Evolutionary conservation across 2,113 vertebrate genomes (phyloP), one percentile per base, ranked within the genome.

Genomic region (Symphodus melops): DNA sequence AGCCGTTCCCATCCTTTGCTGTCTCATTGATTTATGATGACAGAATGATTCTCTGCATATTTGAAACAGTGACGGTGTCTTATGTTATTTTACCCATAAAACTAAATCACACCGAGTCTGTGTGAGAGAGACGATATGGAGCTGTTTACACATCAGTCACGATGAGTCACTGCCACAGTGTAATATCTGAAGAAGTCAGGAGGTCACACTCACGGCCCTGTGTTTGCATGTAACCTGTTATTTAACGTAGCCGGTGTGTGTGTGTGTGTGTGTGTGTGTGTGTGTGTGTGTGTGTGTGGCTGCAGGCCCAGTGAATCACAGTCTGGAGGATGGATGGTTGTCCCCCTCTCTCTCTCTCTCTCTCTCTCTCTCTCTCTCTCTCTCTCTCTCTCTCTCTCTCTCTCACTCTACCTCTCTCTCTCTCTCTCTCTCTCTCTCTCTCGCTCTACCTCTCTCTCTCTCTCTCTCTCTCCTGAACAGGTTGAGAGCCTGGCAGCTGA

Each of bases 131-230:
- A 59, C 54, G 53, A n/a, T 9, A 53, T 6, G 21, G 3, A 33
- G 17, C 37, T 49, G 53, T 68, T 51, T 20, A 42, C 37, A 49
- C 16, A 33, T 51, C 33, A 28, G 17, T 49, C 55, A 2, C 1
- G 82, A 83, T 1, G 82, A 83, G 57, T 85, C 82, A 83, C 25
- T 4, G 37, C 5, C 41, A 33, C 28, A n/a, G 54, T 37, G 75
- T 64, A 67, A 68, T 72, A 70, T 66, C 58, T 75, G 71, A 44
- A 83, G 62, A 78, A 44, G 77, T 68, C 75, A 48, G 14, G 7
- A 11, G 86, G 62, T 62, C 44, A 28, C 1, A 36, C 36, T 3
- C 39, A 6, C 0, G 66, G 17, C 61, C 2, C 14, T 2, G 17
- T 44, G 67, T 79, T 61, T 60, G 42, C 23, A 68, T 57, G 16